Evolutionary conservation across 2,797 vertebrate genomes (phyloP).

Genomic region (Aplochiton taeniatus): DNA sequence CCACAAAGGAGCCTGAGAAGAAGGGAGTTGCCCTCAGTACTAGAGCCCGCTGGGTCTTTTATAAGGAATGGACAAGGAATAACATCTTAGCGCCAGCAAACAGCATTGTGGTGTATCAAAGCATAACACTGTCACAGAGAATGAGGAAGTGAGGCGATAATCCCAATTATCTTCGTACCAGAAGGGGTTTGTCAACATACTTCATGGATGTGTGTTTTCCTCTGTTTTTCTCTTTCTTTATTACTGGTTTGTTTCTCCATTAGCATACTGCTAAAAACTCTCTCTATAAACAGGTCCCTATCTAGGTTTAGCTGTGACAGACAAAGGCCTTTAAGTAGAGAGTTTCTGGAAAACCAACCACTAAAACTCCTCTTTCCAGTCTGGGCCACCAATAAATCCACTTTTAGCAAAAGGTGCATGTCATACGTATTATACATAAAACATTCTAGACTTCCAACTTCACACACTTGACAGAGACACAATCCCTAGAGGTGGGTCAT

Average conservation of each 20-base stretch:
- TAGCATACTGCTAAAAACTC: background rate
- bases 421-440: too few relatives aligned
- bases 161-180: constrained; percentile 27
- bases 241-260: background rate
- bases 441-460: constrained; percentile 47
- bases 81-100: constrained; percentile 15
- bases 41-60: constrained; percentile 36
- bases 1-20: constrained; percentile 58
- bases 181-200: constrained; percentile 9
- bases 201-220: constrained; percentile 3
- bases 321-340: constrained; percentile 7
- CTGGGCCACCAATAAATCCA: constrained; percentile 45
- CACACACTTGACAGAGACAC: constrained; percentile 44
- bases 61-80: constrained; percentile 20
- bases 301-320: background rate
- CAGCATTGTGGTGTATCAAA: constrained; percentile 12
- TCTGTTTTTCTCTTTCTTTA: background rate
- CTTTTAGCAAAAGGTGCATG: constrained; percentile 31
- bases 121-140: constrained; percentile 27
- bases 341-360: background rate
- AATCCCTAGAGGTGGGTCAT: constrained; percentile 60
- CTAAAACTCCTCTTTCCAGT: constrained; percentile 33
- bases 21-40: constrained; percentile 35
- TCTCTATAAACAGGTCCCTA: background rate
- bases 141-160: constrained; percentile 35